Evolutionary conservation across 1,140 invertebrate genomes (phyloP), one percentile per base, ranked within the genome.

Genomic region (Eumeta japonica): DNA sequence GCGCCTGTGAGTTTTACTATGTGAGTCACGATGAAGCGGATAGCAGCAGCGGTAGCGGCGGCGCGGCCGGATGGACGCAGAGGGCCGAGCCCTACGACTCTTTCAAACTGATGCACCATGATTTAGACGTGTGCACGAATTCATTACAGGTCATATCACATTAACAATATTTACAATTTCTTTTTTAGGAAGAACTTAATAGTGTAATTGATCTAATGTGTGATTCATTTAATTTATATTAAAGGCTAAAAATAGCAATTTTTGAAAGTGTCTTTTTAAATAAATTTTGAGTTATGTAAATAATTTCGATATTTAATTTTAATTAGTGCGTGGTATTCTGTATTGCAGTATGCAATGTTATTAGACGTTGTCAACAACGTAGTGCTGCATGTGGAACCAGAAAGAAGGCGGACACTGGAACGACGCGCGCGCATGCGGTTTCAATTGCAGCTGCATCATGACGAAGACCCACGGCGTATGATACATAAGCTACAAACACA

Each of bases 1-100:
- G 97, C 76, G 90, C 89, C 58, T 98, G 96, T 72, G 94, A 98
- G 73, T 96, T 99, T 72, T 97, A 94, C 66, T 99, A 97, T 67
- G 94, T 92, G 18, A 89, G 90, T 37, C 98, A 97, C 61, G 90
- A 91, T 10, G 91, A 95, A 55, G 84, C 88, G 60, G 88, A 89
- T 52, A 34, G 44, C 15, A 28, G 35, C 28, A 54, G 50, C 37
- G 60, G 47, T 9, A 51, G 50, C 32, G 51, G 38, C 30, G 46
- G 42, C 16, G 43, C 41, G 11, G 51, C 76, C 0, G 82, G 80
- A 32, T 84, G 83, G 0, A 89, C 87, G 83, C 85, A 88, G 45
- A 80, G 84, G 42, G 81, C 84, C 45, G 89, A 95, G 53, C 89
- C 91, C 10, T 92, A 96, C 3, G 95, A 99, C 76, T 92, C 93